A percentile compares a stretch with the other conserved stretches of the same genome.
phyloP scores from a whole-genome alignment of 1,140 invertebrate species.

The Philopotamus ludificatus region DNA sequence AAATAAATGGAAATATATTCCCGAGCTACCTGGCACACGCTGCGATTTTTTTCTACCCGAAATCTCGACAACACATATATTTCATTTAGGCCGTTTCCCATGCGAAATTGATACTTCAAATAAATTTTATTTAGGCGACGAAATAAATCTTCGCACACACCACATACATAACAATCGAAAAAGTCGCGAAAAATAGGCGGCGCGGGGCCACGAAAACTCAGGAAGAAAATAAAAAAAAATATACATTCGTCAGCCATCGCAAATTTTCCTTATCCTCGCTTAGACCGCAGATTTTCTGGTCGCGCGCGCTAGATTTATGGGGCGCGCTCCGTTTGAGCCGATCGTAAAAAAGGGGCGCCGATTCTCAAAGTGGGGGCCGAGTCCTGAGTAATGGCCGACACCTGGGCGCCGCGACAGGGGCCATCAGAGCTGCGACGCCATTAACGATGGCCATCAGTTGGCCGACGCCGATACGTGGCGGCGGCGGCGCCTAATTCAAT shows the following conservation, averaged over 20 bases:
- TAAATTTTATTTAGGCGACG: background rate
- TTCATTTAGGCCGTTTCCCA: background rate
- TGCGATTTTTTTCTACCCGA: background rate
- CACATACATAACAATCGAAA: background rate
- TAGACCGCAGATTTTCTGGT: background rate
- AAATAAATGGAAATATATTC: background rate
- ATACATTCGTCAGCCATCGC: background rate
- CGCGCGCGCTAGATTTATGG: background rate
- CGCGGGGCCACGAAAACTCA: too few species aligned
- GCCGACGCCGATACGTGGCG: too few species aligned
- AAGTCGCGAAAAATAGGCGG: background rate
- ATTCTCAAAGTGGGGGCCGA: background rate
- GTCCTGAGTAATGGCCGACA: background rate
- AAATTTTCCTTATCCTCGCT: background rate
- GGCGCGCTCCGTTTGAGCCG: background rate
- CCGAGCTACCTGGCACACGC: background rate
- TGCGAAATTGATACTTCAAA: background rate
- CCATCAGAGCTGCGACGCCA: too few species aligned
- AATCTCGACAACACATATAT: background rate
- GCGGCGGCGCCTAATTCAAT: too few species aligned
- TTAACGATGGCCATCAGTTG: too few species aligned
- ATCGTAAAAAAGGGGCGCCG: background rate
- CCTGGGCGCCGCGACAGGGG: background rate
- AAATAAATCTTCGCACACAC: background rate
- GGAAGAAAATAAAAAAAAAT: background rate